These are phyloP conservation scores for Tipula confusa DNA, from an alignment of 2,888 invertebrate genomes.

Conservation along the genomic window DNA sequence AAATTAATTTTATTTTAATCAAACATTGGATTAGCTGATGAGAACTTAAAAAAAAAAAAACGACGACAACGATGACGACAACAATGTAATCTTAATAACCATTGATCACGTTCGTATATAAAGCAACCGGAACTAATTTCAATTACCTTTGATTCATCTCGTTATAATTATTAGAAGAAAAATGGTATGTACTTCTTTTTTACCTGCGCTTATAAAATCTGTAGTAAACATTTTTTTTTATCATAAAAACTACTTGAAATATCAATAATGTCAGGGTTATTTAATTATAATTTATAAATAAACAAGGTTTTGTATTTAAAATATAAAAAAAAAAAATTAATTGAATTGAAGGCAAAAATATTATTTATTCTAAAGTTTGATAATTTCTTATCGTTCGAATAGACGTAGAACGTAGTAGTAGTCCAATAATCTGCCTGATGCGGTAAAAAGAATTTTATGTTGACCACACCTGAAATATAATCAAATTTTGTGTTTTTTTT, in stretches of 20 bases:
- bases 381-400: not conserved
- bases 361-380: not conserved
- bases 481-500: not conserved
- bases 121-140: not conserved
- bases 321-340: not conserved
- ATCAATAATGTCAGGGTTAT: constrained; percentile 25
- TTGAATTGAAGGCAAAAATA: not conserved
- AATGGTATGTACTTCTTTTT: too few species aligned
- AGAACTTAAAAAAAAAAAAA: too few species aligned
- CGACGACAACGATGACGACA: not conserved
- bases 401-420: not conserved
- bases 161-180: not conserved
- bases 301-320: constrained; percentile 9
- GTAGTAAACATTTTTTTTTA: not conserved
- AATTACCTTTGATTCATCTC: constrained; percentile 8
- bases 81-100: not conserved
- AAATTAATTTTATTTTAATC: not conserved
- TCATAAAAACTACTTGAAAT: constrained; percentile 7
- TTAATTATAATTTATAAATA: constrained; percentile 25
- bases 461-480: not conserved
- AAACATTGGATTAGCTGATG: not conserved
- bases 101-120: not conserved
- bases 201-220: not conserved
- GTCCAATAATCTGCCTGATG: not conserved
- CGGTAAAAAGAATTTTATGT: not conserved